Base-by-base conservation (phyloP, 2,888 invertebrate species). In the Rhingia rostrata region DNA sequence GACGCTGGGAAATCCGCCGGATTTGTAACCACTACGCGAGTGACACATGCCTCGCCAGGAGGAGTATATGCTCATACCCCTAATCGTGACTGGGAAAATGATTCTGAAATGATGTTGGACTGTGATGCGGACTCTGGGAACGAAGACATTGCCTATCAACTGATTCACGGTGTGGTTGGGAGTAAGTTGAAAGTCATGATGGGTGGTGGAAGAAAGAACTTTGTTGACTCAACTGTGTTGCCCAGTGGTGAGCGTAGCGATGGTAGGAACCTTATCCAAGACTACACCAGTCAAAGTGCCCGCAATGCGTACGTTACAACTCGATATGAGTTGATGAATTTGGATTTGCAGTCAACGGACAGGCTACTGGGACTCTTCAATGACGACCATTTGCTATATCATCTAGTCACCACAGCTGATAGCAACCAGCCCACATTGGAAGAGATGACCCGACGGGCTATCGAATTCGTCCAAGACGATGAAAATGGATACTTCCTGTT, bases 371-470 rank as follows among this genome's bases (percentile, higher is more conserved):
- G 96, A 73, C 90, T 95, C 1, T 95, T 95, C 88, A 92, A 94
- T 0, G 91, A 92, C 6, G 93, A 93, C 73, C 95, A 96, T 88
- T 92, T 96, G 93, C 91, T 94, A 0, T 97, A 95, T 88, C 94
- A 95, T 87, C 87, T 95, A 74, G 95, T 95, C 83, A 89, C 89
- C 0, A 88, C 89, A 14, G 91, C 90, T n/a, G 94, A 94, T 79
- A 88, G 87, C 6, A 87, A 85, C 1, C 90, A 90, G 49, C 97
- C 97, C 0, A 94, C 95, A 0, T 89, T 97, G 22, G 93, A 93
- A 74, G 96, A 97, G 89, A 96, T 97, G 97, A 95, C 96, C 0
- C 92, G 93, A 87, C 94, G 93, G 58, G 97, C 97, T 0, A 95
- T 97, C 64, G 92, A 95, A 87, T 92, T 96, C 9, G 91, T 97